phyloP scores from a whole-genome alignment of 2,113 vertebrate genomes.

The Sisor rabdophorus region DNA sequence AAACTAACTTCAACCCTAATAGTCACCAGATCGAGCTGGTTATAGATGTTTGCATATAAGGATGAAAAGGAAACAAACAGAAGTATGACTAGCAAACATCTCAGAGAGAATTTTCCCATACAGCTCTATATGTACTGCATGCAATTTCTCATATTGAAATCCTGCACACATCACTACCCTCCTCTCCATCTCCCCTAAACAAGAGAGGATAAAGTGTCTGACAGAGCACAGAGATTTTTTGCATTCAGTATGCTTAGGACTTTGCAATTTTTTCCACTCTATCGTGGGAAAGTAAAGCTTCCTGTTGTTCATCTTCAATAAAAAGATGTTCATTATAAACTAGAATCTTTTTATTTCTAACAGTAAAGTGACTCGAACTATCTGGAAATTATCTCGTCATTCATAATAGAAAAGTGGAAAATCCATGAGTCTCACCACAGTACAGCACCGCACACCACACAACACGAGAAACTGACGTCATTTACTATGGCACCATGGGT shows the following conservation, averaged over 20 bases:
- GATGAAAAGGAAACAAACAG: background rate
- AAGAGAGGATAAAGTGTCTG: background rate
- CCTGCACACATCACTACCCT: background rate
- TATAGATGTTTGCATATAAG: constrained; percentile 9
- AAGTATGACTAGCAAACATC: background rate
- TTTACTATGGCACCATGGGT: background rate
- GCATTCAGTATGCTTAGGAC: constrained; percentile 39
- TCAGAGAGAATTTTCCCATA: constrained; percentile 15
- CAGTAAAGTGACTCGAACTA: constrained; percentile 62
- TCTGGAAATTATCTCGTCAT: constrained; percentile 17
- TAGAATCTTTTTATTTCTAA: background rate
- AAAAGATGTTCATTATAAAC: constrained; percentile 59
- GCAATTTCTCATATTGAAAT: constrained; percentile 23
- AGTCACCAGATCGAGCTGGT: constrained; percentile 10
- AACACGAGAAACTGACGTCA: constrained; percentile 21
- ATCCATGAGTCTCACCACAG: background rate
- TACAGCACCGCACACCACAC: background rate
- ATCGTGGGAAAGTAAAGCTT: constrained; percentile 59
- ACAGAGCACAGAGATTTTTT: background rate
- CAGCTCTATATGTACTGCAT: background rate
- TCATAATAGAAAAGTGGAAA: constrained; percentile 8
- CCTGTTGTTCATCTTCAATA: constrained; percentile 58
- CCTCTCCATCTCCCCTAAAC: background rate
- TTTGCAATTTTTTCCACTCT: constrained; percentile 23
- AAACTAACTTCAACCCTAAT: background rate